Evolutionary conservation across 2,888 invertebrate species (phyloP).

Genomic region (Molanna angustata): DNA sequence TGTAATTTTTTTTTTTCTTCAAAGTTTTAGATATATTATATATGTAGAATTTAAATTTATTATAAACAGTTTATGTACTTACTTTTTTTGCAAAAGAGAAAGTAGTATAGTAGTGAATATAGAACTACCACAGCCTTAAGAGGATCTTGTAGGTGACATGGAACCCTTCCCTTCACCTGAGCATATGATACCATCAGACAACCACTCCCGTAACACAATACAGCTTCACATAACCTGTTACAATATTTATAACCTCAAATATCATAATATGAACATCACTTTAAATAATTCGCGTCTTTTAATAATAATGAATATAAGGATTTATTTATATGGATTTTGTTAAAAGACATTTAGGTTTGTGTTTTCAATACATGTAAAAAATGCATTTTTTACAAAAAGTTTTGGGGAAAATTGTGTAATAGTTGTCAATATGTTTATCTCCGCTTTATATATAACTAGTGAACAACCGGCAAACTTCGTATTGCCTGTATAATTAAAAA

Average conservation of each 20-base stretch:
- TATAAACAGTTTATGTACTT: slow-evolving; percentile 36
- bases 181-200: slow-evolving; percentile 18
- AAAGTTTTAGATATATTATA: background rate
- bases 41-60: slow-evolving; percentile 1
- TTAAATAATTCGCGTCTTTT: background rate
- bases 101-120: slow-evolving; percentile 57
- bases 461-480: no score
- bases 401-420: no score
- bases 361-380: no score
- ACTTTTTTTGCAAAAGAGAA: slow-evolving; percentile 60
- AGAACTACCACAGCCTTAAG: slow-evolving; percentile 57
- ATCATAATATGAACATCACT: background rate
- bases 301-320: background rate
- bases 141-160: slow-evolving; percentile 61
- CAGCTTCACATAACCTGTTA: slow-evolving; percentile 20
- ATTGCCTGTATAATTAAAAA: no score
- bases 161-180: slow-evolving; percentile 40
- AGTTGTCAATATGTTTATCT: no score
- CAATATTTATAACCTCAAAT: no score
- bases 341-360: no score
- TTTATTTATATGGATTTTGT: no score
- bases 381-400: no score
- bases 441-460: no score
- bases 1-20: background rate
- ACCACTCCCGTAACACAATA: slow-evolving; percentile 20